Evolutionary conservation across 2,888 invertebrate species (phyloP).

Genomic region (Eristalinus aeneus): DNA sequence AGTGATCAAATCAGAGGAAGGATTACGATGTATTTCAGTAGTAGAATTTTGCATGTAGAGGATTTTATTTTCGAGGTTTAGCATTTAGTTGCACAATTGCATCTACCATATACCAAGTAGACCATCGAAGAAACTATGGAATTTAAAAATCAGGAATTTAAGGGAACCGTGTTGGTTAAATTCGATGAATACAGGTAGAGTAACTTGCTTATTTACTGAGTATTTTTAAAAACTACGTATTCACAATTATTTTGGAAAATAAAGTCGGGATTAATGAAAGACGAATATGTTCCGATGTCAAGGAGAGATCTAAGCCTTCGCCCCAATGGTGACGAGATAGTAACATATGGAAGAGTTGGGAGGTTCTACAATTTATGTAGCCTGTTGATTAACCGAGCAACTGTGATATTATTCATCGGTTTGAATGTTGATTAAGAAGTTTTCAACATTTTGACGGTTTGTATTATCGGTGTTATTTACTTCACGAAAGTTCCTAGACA

Average conservation of each 20-base stretch:
- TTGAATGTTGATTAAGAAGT: not conserved
- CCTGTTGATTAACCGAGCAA: not conserved
- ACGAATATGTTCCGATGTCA: not conserved
- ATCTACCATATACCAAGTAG: not conserved
- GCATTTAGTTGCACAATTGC: not conserved
- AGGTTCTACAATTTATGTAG: not conserved
- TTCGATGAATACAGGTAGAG: not conserved
- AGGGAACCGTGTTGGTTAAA: conserved; percentile 5
- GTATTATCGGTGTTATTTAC: no score
- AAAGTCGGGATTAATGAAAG: not conserved
- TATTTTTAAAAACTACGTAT: not conserved
- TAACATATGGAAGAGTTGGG: not conserved
- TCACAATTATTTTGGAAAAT: not conserved
- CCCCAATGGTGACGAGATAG: conserved; percentile 1
- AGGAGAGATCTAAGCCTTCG: not conserved
- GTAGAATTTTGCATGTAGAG: not conserved
- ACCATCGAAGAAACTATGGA: conserved; percentile 16
- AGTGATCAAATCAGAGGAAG: not conserved
- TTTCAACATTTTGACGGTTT: no score
- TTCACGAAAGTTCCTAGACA: no score
- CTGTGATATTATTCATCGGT: not conserved
- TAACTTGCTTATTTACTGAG: not conserved
- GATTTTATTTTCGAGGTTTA: conserved; percentile 12
- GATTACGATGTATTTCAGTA: not conserved
- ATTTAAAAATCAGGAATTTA: conserved; percentile 15